Evolutionary conservation across 2,113 vertebrate species (phyloP), one percentile per base, ranked within the genome.

Genomic region (Zapornia atra): DNA sequence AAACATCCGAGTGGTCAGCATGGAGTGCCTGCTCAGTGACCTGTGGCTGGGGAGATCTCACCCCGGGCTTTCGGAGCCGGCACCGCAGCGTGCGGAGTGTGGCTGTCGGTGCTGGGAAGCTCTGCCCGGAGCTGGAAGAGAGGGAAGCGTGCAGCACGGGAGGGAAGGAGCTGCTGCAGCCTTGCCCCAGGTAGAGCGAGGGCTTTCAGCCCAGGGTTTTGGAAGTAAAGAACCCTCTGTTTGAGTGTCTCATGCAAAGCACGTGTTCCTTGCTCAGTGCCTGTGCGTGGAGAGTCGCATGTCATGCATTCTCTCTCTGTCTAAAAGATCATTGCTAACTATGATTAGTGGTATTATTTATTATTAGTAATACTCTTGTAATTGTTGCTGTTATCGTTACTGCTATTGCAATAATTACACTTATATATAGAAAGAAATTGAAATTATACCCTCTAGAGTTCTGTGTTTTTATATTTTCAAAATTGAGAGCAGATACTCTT

Each of bases 21-120:
- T 99, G 99, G 99, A 99, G 98, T 56, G n/a, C 96, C 19, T 99
- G 99, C 97, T 98, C 98, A 1, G 98, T 97, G 96, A 98, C 98
- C 6, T 99, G 99, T 20, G 97, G 42, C 34, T 98, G 98, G 61
- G 97, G 96, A 22, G 98, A 98, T 70, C 94, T 98, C 18, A 92
- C 97, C 10, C 98, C 98, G 0, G 99, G 98, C 64, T 98, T 99
- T 44, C 98, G 99, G 31, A 98, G 98, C 78, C 98, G 99, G 85
- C 98, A 75, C 77, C 98, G 99, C 4, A 24, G 87, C 8, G 95
- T 99, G 94, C 98, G 96, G 1, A 98, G 98, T 19, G 33, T 98
- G 69, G 94, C 98, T 0, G 15, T 98, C n/a, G 98, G 98, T 1
- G 50, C 96, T 0, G 99, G 99, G 6, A 96, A 87, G 64, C 97